phyloP scores from a whole-genome alignment of 1,140 invertebrate genomes.

The Patella vulgata region DNA sequence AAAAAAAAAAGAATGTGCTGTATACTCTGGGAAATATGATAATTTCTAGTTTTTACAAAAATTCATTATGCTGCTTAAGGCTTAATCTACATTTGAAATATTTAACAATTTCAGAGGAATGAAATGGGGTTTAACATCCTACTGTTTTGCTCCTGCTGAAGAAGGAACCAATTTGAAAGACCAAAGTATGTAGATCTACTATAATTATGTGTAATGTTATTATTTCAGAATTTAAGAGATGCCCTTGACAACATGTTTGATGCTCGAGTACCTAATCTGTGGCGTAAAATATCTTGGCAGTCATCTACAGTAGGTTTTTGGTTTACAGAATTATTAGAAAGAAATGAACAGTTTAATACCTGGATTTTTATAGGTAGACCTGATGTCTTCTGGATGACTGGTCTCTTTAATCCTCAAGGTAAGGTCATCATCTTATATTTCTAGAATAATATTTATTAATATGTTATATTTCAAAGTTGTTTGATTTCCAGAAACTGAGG shows the following conservation, averaged over 20 bases:
- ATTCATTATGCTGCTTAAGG: too few relatives aligned
- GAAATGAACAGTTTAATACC: constrained; percentile 78
- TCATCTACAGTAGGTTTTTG: constrained; percentile 96
- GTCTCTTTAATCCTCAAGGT: constrained; percentile 94
- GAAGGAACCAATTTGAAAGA: too few relatives aligned
- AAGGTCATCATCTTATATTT: not conserved
- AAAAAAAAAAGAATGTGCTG: too few relatives aligned
- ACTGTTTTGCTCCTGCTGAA: too few relatives aligned
- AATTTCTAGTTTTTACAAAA: too few relatives aligned
- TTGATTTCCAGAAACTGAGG: not conserved
- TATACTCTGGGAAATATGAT: too few relatives aligned
- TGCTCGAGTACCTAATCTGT: constrained; percentile 59
- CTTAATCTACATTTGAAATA: too few relatives aligned
- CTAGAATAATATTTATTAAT: not conserved
- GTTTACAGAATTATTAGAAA: constrained; percentile 94
- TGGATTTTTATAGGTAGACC: constrained; percentile 84
- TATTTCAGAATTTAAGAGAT: constrained; percentile 68
- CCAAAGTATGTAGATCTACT: too few relatives aligned
- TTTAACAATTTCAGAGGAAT: too few relatives aligned
- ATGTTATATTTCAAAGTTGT: not conserved
- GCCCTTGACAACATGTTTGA: constrained; percentile 64
- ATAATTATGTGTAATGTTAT: too few relatives aligned
- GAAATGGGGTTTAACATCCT: too few relatives aligned
- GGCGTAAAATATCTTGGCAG: constrained; percentile 82
- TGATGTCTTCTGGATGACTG: constrained; percentile 96